Base-by-base conservation (phyloP, 2,888 invertebrate species). In the Petrolisthes cinctipes region DNA sequence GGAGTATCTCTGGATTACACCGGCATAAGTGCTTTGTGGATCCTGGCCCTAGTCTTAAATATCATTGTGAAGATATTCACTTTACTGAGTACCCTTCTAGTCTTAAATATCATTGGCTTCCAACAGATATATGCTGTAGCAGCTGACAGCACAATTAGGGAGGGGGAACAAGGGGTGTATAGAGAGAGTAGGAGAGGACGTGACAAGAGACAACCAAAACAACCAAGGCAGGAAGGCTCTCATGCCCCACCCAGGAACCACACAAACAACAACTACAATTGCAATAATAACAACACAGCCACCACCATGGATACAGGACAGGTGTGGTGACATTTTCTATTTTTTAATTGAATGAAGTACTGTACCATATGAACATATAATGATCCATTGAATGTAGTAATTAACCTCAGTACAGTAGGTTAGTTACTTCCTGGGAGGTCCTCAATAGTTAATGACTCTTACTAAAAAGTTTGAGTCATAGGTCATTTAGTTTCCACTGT, bases 221-320 rank as follows among this genome's bases (percentile, higher is more conserved):
- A 51, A 51, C 51, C 57, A 17, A 11, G 53, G 56, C 75, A 68
- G 9, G 57, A 53, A 20, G 83, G 23, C 20, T 83, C 73, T 56
- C 73, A 56, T 83, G 75, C 75, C n/a, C n/a, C 57, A 51, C 83
- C 66, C 51, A 83, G 75, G 9, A 57, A 83, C 56, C 51, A 83
- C 75, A 51, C 57, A 54, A 83, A 75, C 20, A 54, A 83, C 75
- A 73, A 83, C 61, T 66, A 73, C 57, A 83, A 83, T n/a, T 23
- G 56, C 20, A 82, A 82, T 37, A 68, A 83, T 54, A 83, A 83
- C 57, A 83, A 20, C 75, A 75, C 6, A 9, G 23, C 14, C 23
- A 83, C 9, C 75, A 83, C 37, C 56, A 83, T 75, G 73, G 75
- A 75, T 23, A 17, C 57, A 11, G 56, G 56, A 51, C 57, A 75